Percentiles rank a stretch among this genome's conserved stretches.
Evolutionary conservation across 37 sponge, comb jelly and placozoan genomes (phyloP).

Genomic region (Aplysina aerophoba): DNA sequence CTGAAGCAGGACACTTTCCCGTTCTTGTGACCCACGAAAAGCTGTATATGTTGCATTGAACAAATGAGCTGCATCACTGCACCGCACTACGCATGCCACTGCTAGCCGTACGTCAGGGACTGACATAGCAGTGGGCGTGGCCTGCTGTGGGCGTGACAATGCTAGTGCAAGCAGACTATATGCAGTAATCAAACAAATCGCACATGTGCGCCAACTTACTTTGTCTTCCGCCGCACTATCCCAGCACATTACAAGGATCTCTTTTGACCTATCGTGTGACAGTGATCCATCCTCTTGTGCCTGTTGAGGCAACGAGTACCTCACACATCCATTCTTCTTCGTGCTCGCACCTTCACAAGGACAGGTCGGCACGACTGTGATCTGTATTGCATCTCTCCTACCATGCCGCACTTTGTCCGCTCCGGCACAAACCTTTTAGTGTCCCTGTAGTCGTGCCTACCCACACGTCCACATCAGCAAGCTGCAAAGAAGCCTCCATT

Average conservation of each 20-base stretch:
- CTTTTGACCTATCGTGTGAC: constrained; percentile 35
- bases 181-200: background rate
- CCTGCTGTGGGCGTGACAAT: no score
- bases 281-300: background rate
- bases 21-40: constrained; percentile 52
- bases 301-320: background rate
- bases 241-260: constrained; percentile 74
- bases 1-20: constrained; percentile 57
- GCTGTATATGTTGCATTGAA: background rate
- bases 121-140: no score
- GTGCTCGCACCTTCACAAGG: background rate
- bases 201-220: background rate
- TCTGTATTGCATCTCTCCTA: no score
- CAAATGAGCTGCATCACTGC: background rate
- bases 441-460: constrained; percentile 67
- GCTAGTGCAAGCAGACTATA: no score
- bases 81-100: no score
- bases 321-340: background rate
- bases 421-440: constrained; percentile 70
- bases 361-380: background rate
- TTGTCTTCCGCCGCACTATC: constrained; percentile 36
- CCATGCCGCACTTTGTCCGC: no score
- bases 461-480: constrained; percentile 59
- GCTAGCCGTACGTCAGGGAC: no score
- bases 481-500: no score